Conservation (phyloP, 2,888 invertebrate species). For the Apamea epomidion region DNA sequence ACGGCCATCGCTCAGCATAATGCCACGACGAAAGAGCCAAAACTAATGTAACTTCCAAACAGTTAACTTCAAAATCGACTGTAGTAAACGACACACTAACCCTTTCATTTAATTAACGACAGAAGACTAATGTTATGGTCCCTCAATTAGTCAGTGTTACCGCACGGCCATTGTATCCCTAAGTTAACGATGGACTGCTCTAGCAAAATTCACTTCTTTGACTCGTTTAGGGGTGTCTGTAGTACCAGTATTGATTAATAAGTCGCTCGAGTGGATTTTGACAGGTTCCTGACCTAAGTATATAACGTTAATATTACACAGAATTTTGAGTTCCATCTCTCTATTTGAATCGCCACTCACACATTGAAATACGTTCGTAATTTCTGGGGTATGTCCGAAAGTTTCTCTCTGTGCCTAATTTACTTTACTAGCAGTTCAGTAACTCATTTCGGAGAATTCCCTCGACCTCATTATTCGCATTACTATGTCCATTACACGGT, state of each 20-base stretch:
- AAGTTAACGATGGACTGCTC: conserved; percentile 49
- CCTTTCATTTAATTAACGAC: conserved; percentile 65
- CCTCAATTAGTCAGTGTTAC: conserved; percentile 64
- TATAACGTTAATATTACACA: not conserved
- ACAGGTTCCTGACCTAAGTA: not conserved
- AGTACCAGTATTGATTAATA: conserved; percentile 21
- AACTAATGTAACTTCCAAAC: conserved; percentile 18
- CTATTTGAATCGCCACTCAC: not conserved
- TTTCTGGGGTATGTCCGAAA: not conserved
- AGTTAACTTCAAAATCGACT: conserved; percentile 45
- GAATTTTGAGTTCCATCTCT: not conserved
- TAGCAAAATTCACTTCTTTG: conserved; percentile 43
- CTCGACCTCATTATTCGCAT: conserved; percentile 29
- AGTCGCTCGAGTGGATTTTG: not conserved
- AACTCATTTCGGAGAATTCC: conserved; percentile 33
- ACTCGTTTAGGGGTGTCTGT: conserved; percentile 4
- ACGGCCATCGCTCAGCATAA: not conserved
- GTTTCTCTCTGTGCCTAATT: conserved; percentile 8
- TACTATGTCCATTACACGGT: conserved; percentile 38
- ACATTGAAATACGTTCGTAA: not conserved
- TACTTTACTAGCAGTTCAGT: conserved; percentile 20
- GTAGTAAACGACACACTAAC: conserved; percentile 53
- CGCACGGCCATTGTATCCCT: conserved; percentile 56
- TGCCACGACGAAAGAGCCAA: not conserved
- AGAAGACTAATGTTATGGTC: conserved; percentile 58